Evolutionary conservation across 1,140 invertebrate species (phyloP), one percentile per base, ranked within the genome.

Genomic region (Ips nitidus): DNA sequence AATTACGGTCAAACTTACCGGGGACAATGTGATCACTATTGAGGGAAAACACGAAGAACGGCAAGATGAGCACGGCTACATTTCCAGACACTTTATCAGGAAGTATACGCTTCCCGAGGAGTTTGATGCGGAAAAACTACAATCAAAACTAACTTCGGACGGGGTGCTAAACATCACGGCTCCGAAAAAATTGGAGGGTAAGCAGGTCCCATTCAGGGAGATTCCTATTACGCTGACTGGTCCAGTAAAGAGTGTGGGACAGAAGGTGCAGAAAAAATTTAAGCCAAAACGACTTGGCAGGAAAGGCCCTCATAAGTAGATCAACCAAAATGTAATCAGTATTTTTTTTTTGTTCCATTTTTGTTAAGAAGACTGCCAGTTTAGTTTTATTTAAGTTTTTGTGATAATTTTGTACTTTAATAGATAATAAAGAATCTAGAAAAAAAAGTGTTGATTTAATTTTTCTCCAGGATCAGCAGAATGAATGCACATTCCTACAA

Each of bases 71-170:
- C 56, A 58, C 39, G 56, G 56, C 7, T 40, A 37, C 22, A 58
- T 58, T 6, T 58, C 56, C 56, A 37, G 91, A 3, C 87, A 91
- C 66, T 93, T 93, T 73, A 82, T 86, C 3, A 79, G 91, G 6
- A 82, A 86, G 71, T 91, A 93, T 73, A 74, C 86, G 1, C 80
- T 93, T 8, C 91, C 91, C 0, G 83, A 89, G 38, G 88, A 87
- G 43, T 87, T 87, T 50, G 82, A 88, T 2, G 78, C 86, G 0
- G 86, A 89, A 2, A 81, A 86, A 6, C 84, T 91, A 2, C 78
- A 84, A 1, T 91, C 89, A 0, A 86, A 81, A 6, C 79, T 93
- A 1, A 91, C 90, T 1, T 89, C 88, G 0, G 91, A 93, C 73
- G 90, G 91, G 1, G 86, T 93, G 1, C 77, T 93, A 1, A 88